Base-by-base conservation (phyloP, 2,113 vertebrate species). In the Leptobrachium leishanense region DNA sequence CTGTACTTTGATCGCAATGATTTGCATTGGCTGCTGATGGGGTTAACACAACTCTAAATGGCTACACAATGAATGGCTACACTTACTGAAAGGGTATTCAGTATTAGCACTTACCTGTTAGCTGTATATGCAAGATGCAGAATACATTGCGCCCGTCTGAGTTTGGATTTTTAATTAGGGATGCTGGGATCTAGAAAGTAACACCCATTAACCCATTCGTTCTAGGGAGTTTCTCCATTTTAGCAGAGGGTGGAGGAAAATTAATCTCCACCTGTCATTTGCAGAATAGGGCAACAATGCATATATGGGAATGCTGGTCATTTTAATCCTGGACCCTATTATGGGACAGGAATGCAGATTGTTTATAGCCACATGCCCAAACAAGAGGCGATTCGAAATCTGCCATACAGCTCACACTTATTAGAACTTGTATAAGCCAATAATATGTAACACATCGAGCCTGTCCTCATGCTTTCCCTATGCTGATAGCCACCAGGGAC, bases 261-360 rank as follows among this genome's bases (percentile, higher is more conserved):
- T 62, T 59, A 79, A 67, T 43, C 8, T 68, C 70, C 77, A 79
- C 77, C 77, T 79, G 77, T 79, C 70, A 44, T 79, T 65, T 79
- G 20, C 2, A n/a, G 54, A 43, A 62, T 43, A 43, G 75, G 40
- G 71, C 59, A n/a, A 68, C 44, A 66, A 72, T 73, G 50, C 71
- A 43, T n/a, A 42, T 55, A 73, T 15, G 20, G 39, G 50, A 73
- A 79, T 79, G 63, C 70, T 68, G 64, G 40, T 55, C 11, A 79
- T 79, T 73, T 79, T 79, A 79, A 79, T 79, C 77, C 77, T n/a
- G 10, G 20, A 15, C 9, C 42, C 70, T 79, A 73, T 79, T 79
- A 50, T 79, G 63, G 70, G 63, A 79, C 6, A 67, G 50, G 63
- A 79, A 74, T 73, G 64, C 41, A 74, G 12, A 78, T 15, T 15